These are phyloP conservation scores for Montipora capricornis DNA, from an alignment of 64 coral and sea anemone species.

Conservation along the genomic window DNA sequence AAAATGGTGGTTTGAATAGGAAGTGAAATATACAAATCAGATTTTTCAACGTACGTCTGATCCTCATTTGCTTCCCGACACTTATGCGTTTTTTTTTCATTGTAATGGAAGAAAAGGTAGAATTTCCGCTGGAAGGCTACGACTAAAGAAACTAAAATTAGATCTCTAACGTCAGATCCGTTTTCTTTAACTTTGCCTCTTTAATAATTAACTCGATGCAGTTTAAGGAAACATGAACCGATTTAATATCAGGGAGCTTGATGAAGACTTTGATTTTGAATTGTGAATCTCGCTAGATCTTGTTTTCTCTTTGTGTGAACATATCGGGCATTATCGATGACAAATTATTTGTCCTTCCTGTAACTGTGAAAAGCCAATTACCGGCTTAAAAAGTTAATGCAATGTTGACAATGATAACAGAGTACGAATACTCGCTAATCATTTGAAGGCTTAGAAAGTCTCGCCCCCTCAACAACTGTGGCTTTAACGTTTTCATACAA, in stretches of 20 bases:
- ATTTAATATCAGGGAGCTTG: not conserved
- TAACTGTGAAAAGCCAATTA: too few relatives aligned
- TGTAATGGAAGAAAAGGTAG: not conserved
- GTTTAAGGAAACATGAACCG: not conserved
- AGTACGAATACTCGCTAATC: too few relatives aligned
- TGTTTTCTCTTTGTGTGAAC: not conserved
- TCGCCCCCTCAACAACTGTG: too few relatives aligned
- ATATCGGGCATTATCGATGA: too few relatives aligned
- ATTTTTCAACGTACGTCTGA: not conserved
- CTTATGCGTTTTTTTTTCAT: not conserved
- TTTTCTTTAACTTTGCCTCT: not conserved
- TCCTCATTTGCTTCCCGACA: not conserved
- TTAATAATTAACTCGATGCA: constrained; percentile 5
- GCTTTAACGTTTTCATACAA: too few relatives aligned
- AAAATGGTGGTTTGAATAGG: not conserved
- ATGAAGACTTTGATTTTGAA: not conserved
- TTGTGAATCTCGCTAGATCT: not conserved
- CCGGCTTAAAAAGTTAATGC: too few relatives aligned
- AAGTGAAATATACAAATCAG: not conserved
- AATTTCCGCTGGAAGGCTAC: not conserved
- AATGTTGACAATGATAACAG: too few relatives aligned
- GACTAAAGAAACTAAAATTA: not conserved
- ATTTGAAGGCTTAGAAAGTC: too few relatives aligned
- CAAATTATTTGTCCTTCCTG: too few relatives aligned
- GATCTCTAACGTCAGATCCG: constrained; percentile 9